These are phyloP conservation scores for Nothoprocta perdicaria DNA, from an alignment of 2,113 vertebrate genomes.

Conservation along the genomic window DNA sequence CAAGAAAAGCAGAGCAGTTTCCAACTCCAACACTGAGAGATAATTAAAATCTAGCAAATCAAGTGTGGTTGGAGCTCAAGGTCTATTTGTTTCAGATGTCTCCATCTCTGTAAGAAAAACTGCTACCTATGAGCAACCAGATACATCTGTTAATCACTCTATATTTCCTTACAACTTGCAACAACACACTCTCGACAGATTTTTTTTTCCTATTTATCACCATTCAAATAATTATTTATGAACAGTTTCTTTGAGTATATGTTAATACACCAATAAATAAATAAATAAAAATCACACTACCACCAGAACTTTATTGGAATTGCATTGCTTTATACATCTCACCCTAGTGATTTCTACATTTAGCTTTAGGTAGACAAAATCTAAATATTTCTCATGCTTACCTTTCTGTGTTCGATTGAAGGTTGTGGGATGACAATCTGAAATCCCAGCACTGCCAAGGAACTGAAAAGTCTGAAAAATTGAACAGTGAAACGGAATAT, in stretches of 20 bases:
- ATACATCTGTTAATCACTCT: neutral
- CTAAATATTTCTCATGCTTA: constrained; percentile 52
- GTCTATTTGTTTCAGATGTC: neutral
- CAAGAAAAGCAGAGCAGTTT: neutral
- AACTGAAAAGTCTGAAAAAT: constrained; percentile 75
- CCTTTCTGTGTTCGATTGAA: constrained; percentile 89
- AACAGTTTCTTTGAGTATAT: neutral
- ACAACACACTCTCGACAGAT: neutral
- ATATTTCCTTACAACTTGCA: neutral
- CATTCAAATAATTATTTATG: neutral
- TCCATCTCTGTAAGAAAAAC: neutral
- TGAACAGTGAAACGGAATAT: constrained; percentile 22
- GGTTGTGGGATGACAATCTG: constrained; percentile 82
- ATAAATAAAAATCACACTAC: neutral
- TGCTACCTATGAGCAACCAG: neutral
- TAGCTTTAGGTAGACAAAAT: neutral
- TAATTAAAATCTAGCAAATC: neutral
- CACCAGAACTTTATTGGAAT: neutral
- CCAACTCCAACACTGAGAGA: neutral
- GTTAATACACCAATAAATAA: neutral
- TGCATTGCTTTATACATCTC: neutral
- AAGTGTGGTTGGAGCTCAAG: neutral
- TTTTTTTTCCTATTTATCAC: neutral
- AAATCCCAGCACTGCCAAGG: constrained; percentile 79
- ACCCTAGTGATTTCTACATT: neutral